Evolutionary conservation across 2,113 vertebrate species (phyloP).

Genomic region (Protobothrops mucrosquamatus): DNA sequence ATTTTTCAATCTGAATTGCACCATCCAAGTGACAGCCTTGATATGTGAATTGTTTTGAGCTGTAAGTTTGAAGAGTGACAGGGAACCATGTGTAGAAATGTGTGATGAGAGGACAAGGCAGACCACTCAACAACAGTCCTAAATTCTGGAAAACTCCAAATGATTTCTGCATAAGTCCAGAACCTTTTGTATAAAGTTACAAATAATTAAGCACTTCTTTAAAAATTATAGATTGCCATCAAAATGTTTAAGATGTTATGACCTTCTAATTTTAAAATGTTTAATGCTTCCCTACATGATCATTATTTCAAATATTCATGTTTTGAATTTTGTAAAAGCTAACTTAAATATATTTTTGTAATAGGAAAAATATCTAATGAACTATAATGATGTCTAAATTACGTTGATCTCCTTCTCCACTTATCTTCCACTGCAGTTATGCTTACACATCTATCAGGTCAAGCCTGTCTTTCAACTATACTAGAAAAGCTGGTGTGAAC

Average conservation of each 20-base stretch:
- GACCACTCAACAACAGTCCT: not conserved
- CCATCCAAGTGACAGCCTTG: not conserved
- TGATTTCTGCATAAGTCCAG: not conserved
- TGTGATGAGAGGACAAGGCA: not conserved
- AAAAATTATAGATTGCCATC: not conserved
- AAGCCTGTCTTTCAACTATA: constrained; percentile 79
- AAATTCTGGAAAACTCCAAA: not conserved
- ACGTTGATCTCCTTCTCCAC: not conserved
- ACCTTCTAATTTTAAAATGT: not conserved
- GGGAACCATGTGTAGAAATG: not conserved
- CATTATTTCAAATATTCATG: not conserved
- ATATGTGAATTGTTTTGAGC: not conserved
- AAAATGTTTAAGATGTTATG: not conserved
- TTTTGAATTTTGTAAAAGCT: not conserved
- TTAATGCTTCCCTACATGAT: not conserved
- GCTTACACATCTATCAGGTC: constrained; percentile 79
- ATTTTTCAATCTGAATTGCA: not conserved
- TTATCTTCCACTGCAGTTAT: constrained; percentile 69
- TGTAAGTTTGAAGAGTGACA: not conserved
- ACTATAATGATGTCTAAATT: not conserved
- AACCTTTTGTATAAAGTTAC: not conserved
- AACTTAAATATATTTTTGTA: not conserved
- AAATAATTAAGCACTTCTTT: not conserved
- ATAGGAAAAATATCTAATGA: not conserved
- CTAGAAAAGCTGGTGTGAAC: constrained; percentile 70